These are phyloP conservation scores for Ploceus nigricollis DNA, from an alignment of 2,113 vertebrate species.

Conservation along the genomic window DNA sequence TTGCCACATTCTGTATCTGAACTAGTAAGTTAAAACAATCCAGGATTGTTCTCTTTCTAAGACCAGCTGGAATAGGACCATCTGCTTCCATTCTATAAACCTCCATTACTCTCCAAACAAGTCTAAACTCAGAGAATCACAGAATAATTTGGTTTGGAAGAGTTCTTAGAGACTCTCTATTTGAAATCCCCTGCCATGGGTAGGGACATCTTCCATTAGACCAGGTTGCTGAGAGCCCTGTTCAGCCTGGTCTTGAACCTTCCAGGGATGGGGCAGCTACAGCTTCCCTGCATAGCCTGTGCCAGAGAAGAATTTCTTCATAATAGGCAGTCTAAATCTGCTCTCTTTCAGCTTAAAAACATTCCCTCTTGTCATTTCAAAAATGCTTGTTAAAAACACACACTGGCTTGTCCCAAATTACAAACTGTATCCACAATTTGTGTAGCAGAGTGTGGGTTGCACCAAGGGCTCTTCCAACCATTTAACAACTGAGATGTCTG, in stretches of 20 bases:
- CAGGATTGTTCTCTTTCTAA: neutral
- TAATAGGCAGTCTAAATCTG: neutral
- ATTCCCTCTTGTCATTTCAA: neutral
- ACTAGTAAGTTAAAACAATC: neutral
- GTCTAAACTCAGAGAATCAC: neutral
- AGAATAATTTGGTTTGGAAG: neutral
- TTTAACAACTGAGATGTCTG: neutral
- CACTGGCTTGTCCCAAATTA: neutral
- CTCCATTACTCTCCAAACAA: neutral
- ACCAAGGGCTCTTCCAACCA: neutral
- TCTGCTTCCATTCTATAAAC: neutral
- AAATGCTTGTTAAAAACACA: neutral
- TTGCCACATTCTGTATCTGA: neutral
- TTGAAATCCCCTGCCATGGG: neutral
- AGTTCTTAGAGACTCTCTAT: neutral
- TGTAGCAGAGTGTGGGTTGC: neutral
- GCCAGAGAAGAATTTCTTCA: neutral
- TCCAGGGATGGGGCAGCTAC: neutral
- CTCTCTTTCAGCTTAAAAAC: neutral
- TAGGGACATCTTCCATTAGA: neutral
- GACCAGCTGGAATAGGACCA: fast-evolving
- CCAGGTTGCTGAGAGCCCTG: fast-evolving
- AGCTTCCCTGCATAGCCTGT: neutral
- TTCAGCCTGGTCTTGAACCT: neutral
- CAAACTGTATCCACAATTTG: neutral